Base-by-base conservation (phyloP, 1,140 invertebrate genomes). In the Lepidotrigona ventralis region DNA sequence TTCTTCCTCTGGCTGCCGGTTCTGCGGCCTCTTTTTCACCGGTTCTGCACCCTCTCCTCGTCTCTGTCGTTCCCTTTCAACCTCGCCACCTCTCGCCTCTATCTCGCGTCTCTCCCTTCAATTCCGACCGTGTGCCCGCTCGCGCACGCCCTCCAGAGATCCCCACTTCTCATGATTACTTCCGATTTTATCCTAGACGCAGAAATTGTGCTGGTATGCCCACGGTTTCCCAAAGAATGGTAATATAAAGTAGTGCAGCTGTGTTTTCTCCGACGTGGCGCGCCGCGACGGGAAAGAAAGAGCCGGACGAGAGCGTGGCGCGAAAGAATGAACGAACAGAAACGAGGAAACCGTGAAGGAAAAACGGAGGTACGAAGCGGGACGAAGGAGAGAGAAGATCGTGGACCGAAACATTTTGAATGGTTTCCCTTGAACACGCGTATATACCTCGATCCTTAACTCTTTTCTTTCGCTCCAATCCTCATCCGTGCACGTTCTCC, bases 111-210 rank as follows among this genome's bases (percentile, higher is more conserved):
- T 79, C 79, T 51, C n/a, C 63, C 79, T 33, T 69, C 71, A 51
- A 58, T 58, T 70, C 6, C 60, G 12, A 21, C 6, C 54, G 53
- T 26, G 73, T 29, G 63, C 53, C 21, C n/a, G 56, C 46, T 23
- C 53, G 73, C 29, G 46, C 72, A 46, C 56, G 23, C 63, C 14
- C 72, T 19, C 66, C 33, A 70, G 70, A 53, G 68, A 88, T 87
- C 82, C 77, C 80, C 72, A 90, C 90, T 91, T 90, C 71, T 84
- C 85, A 63, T 90, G 90, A 91, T 91, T 91, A 91, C 90, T 91
- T 90, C 79, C 89, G 85, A 91, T 91, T 88, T 91, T 90, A 90
- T 85, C 81, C 69, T 80, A 83, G 70, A 80, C 80, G 72, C 79
- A 84, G 81, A 87, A 89, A 89, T 87, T 85, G 79, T 73, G 69